These are phyloP conservation scores for Crossocerus cetratus DNA, from an alignment of 2,888 invertebrate genomes.

Conservation along the genomic window DNA sequence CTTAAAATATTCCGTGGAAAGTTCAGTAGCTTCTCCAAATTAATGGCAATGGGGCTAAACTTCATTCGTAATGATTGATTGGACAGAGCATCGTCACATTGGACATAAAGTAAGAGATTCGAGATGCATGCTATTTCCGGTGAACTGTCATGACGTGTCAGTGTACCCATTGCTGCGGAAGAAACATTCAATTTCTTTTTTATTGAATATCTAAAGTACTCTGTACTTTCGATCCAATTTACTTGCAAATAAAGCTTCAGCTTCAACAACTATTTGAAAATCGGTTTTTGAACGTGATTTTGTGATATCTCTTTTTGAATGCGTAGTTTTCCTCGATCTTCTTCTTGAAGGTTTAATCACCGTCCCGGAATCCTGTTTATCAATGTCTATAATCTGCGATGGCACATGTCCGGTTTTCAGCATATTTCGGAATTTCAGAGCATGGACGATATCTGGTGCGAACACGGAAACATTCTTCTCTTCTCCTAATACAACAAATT, in stretches of 20 bases:
- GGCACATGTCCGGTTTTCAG: constrained; percentile 19
- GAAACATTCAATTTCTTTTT: neutral
- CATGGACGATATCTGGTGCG: constrained; percentile 25
- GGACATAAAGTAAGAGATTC: constrained; percentile 19
- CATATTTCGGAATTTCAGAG: constrained; percentile 35
- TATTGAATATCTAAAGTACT: neutral
- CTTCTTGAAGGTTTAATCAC: neutral
- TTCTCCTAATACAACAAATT: neutral
- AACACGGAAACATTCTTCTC: no score
- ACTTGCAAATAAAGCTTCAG: constrained; percentile 27
- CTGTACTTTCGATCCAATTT: constrained; percentile 4
- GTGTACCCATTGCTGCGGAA: constrained; percentile 33
- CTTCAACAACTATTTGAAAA: neutral
- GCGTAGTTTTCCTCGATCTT: neutral
- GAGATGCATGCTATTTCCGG: constrained; percentile 3
- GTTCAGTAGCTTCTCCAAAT: constrained; percentile 34
- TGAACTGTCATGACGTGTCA: constrained; percentile 10
- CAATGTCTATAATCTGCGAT: neutral
- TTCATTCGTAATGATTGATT: constrained; percentile 15
- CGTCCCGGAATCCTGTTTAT: neutral
- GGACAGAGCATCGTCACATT: constrained; percentile 27
- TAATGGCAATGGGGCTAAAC: constrained; percentile 37
- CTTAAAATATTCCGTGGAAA: constrained; percentile 22
- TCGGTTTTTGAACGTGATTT: neutral
- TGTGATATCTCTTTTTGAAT: neutral